Conservation (phyloP, 2,113 vertebrate genomes). For the Blennius ocellaris region DNA sequence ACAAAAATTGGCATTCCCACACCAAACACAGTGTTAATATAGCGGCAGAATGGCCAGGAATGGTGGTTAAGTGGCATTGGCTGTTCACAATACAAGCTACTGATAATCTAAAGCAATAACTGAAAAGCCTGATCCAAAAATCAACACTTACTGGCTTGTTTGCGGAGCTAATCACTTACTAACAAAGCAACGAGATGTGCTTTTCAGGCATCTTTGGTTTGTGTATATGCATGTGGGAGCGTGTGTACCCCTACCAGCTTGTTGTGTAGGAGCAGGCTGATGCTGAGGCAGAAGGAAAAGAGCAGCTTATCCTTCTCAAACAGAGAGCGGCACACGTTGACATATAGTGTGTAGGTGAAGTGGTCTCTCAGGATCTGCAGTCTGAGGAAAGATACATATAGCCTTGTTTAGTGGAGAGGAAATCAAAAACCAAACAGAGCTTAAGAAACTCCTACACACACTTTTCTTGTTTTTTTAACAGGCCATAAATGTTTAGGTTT, state of each 20-base stretch:
- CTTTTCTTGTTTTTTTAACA: background rate
- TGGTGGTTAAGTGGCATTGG: conserved; percentile 5
- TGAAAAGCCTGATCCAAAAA: conserved; percentile 1
- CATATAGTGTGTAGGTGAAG: conserved; percentile 90
- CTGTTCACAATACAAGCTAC: conserved; percentile 11
- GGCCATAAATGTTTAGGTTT: background rate
- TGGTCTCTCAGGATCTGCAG: conserved; percentile 89
- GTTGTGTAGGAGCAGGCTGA: conserved; percentile 87
- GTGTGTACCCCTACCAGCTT: conserved; percentile 75
- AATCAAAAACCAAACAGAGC: conserved; percentile 2
- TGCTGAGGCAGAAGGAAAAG: conserved; percentile 90
- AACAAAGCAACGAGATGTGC: background rate
- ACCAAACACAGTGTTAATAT: background rate
- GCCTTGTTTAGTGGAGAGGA: background rate
- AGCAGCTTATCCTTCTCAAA: conserved; percentile 96
- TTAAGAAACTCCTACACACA: background rate
- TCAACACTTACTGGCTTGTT: background rate
- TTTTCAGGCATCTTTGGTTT: conserved; percentile 6
- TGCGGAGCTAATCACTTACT: conserved; percentile 8
- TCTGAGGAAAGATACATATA: conserved; percentile 65
- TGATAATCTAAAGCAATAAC: conserved; percentile 5
- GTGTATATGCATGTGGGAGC: background rate
- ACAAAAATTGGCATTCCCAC: conserved; percentile 13
- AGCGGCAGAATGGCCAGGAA: background rate
- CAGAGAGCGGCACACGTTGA: conserved; percentile 91